Evolutionary conservation across 2,888 invertebrate genomes (phyloP), one percentile per base, ranked within the genome.

Genomic region (Clusia tigrina): DNA sequence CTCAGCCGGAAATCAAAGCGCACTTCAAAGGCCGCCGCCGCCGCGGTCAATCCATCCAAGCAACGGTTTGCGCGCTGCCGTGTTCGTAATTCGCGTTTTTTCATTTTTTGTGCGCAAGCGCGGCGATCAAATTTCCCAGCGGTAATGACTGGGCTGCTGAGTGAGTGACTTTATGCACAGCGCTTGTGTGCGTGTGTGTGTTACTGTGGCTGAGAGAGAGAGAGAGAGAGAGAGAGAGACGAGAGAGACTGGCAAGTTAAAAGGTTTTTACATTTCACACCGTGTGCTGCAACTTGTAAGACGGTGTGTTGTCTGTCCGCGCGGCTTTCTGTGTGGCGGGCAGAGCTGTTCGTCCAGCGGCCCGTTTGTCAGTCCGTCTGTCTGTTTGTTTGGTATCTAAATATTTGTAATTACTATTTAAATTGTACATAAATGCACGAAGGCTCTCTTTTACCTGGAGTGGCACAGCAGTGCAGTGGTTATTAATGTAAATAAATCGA

Each of bases 1-100:
- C 69, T 63, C 75, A 72, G 78, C 78, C 77, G 77, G 77, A 78
- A 77, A 77, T 77, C 77, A 77, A 77, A 77, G 78, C 69, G 71
- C 68, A 78, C 77, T 72, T 78, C 77, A 78, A 78, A 78, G 76
- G 65, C 68, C 60, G 69, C 73, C 74, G 75, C 62, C 71, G 59
- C 67, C 68, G 54, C 54, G 59, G 48, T 59, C 52, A 63, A 63
- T 59, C 54, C 59, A 32, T n/a, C n/a, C n/a, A n/a, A 22, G 20
- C 48, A 60, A 60, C 54, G 25, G 53, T 54, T 53, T 20, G 32
- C 25, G 57, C 15, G 57, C 53, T 62, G 62, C 54, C 54, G 58
- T 62, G 54, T 62, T 58, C 53, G 62, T 58, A 54, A 58, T 62
- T 62, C 62, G 54, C 54, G 24, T 58, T 57, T 54, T 37, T 25